These are phyloP conservation scores for Hyposmocoma kahamanoa DNA, from an alignment of 1,140 invertebrate species.

Conservation along the genomic window DNA sequence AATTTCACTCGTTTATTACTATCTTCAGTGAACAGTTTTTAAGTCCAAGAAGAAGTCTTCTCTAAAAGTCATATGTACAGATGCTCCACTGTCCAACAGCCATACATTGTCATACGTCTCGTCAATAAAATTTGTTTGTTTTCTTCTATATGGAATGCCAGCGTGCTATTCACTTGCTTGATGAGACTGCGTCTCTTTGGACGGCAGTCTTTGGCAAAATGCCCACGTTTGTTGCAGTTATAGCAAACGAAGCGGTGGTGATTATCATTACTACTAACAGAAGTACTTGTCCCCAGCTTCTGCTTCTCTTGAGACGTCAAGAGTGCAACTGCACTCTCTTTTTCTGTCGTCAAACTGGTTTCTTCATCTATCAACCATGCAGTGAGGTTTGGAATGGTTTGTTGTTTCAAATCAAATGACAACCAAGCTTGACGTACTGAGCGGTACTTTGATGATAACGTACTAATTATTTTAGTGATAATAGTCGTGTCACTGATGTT, in stretches of 20 bases:
- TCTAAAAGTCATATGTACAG: neutral
- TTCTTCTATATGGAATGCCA: too few species aligned
- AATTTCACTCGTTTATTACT: too few species aligned
- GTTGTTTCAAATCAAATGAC: conserved; percentile 29
- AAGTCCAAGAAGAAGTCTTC: neutral
- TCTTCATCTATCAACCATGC: conserved; percentile 27
- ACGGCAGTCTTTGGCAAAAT: neutral
- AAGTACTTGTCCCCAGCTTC: neutral
- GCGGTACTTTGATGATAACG: conserved; percentile 28
- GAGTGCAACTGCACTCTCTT: neutral
- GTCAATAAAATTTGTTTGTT: neutral
- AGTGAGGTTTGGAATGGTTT: conserved; percentile 31
- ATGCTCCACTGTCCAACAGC: neutral
- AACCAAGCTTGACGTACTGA: conserved; percentile 41
- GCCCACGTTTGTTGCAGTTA: neutral
- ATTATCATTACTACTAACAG: neutral
- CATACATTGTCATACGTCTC: neutral
- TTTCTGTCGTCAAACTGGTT: conserved; percentile 16
- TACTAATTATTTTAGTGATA: conserved; percentile 37
- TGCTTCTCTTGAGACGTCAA: neutral
- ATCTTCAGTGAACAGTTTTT: neutral
- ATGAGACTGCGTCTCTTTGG: neutral
- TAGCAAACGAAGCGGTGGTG: neutral
- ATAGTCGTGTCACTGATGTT: conserved; percentile 30
- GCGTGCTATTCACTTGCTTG: too few species aligned